Evolutionary conservation across 2,113 vertebrate genomes (phyloP).

Genomic region (Odontophorus gujanensis): DNA sequence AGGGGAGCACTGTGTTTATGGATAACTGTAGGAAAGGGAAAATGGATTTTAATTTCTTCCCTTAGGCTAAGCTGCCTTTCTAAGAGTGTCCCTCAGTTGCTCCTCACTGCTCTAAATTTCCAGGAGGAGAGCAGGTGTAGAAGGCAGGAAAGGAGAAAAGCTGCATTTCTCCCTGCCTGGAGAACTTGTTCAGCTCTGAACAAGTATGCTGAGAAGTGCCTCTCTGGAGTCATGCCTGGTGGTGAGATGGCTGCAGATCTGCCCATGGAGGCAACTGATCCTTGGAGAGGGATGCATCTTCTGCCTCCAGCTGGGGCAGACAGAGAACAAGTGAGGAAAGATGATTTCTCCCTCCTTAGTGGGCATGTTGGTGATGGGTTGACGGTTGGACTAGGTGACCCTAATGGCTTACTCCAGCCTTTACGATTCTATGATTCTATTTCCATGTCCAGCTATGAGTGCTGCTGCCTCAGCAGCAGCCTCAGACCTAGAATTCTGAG

Average conservation of each 20-base stretch:
- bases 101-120: accelerated
- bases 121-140: background rate
- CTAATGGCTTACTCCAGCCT: no score
- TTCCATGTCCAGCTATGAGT: background rate
- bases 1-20: background rate
- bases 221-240: background rate
- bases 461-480: background rate
- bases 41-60: background rate
- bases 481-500: background rate
- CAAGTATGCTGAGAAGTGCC: no score
- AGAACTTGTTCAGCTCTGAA: background rate
- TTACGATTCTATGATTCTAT: no score
- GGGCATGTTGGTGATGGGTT: no score
- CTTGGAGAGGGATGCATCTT: background rate
- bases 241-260: background rate
- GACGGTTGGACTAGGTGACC: no score
- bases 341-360: background rate
- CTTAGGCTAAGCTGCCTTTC: background rate
- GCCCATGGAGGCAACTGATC: background rate
- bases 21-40: background rate
- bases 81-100: background rate
- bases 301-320: background rate
- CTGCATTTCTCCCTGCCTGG: background rate
- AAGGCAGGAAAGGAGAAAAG: background rate
- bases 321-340: background rate